Percentiles rank a stretch among this genome's conserved stretches.
Conservation (phyloP, 64 coral and sea anemone genomes). For the Montipora capricornis region DNA sequence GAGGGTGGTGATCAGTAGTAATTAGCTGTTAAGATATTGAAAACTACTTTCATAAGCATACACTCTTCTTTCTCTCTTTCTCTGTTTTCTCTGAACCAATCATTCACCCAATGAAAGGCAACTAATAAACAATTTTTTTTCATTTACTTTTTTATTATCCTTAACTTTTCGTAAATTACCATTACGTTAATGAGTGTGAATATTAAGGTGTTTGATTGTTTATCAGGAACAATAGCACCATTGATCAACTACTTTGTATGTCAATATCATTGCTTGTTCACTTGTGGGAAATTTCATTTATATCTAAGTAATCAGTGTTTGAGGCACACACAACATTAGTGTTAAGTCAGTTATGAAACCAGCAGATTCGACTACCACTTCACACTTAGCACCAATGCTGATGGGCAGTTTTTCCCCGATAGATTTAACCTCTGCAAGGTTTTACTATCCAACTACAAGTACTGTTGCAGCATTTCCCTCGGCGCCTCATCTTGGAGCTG, state of each 20-base stretch:
- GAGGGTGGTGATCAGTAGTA: slow-evolving; percentile 18
- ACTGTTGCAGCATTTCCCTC: not conserved
- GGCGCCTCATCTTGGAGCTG: not conserved
- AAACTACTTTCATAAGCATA: too few relatives aligned
- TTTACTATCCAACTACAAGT: not conserved
- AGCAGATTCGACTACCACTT: not conserved
- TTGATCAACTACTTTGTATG: not conserved
- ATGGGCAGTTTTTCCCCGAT: not conserved
- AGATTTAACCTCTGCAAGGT: not conserved
- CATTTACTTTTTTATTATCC: not conserved
- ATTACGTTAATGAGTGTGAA: not conserved
- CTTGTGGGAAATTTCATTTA: slow-evolving; percentile 12
- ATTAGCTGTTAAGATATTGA: not conserved
- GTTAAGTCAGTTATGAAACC: not conserved
- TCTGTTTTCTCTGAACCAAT: too few relatives aligned
- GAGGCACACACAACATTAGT: not conserved
- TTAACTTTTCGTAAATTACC: not conserved
- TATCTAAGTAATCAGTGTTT: not conserved
- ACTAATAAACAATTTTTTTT: not conserved
- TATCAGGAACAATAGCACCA: not conserved
- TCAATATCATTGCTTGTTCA: slow-evolving; percentile 38
- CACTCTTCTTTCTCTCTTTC: too few relatives aligned
- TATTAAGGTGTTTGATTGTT: slow-evolving; percentile 16
- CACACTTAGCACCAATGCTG: not conserved
- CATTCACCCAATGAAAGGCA: not conserved